Conservation (phyloP, 2,888 invertebrate genomes). For the Thymelicus sylvestris region DNA sequence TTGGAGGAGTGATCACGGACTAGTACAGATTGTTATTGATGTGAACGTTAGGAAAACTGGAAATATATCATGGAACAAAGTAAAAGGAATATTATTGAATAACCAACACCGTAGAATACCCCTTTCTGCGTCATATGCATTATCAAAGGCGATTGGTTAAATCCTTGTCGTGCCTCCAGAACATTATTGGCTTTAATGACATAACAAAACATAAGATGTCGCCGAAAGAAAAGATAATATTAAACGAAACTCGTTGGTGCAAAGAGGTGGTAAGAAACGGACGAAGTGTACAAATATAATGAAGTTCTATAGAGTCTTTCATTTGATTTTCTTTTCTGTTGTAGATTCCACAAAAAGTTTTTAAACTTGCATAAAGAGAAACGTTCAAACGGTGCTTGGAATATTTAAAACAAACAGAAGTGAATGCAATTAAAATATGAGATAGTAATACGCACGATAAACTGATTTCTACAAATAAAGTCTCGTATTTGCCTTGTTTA, state of each 20-base stretch:
- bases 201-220: background rate
- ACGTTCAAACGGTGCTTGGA: background rate
- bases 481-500: too few species aligned
- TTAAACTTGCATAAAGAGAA: background rate
- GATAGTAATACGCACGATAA: background rate
- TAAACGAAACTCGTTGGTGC: constrained; percentile 8
- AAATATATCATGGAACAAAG: too few species aligned
- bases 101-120: too few species aligned
- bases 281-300: constrained; percentile 9
- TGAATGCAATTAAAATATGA: background rate
- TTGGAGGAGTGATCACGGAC: too few species aligned
- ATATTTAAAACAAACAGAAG: background rate
- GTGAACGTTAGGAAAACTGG: too few species aligned
- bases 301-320: constrained; percentile 9
- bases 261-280: background rate
- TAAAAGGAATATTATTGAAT: too few species aligned
- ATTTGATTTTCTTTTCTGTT: constrained; percentile 5
- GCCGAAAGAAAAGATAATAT: constrained; percentile 4
- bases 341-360: constrained; percentile 4
- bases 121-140: too few species aligned
- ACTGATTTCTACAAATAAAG: background rate
- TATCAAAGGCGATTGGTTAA: background rate
- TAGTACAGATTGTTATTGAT: too few species aligned
- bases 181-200: background rate
- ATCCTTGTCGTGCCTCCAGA: background rate